Evolutionary conservation across 2,113 vertebrate species (phyloP).

Genomic region (Columba janthina): DNA sequence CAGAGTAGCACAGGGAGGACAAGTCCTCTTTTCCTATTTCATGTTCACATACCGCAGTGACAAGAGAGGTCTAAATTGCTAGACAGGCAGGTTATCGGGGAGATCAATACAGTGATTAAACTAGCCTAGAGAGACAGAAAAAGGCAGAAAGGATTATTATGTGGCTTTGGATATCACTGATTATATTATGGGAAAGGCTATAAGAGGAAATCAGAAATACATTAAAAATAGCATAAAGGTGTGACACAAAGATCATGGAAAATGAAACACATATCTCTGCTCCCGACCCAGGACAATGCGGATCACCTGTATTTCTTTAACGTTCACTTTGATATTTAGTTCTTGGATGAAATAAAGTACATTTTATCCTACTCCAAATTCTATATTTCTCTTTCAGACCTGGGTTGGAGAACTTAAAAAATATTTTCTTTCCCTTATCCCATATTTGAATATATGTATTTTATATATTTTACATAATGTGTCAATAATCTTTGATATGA

Average conservation of each 20-base stretch:
- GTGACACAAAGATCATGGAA: slow-evolving; percentile 19
- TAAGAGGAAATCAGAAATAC: slow-evolving; percentile 52
- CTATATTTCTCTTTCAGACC: background rate
- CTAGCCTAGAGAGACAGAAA: background rate
- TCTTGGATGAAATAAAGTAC: background rate
- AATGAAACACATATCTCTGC: slow-evolving; percentile 58
- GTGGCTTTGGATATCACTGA: background rate
- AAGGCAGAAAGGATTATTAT: background rate
- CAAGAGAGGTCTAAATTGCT: background rate
- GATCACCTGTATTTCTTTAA: slow-evolving; percentile 24
- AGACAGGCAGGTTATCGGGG: background rate
- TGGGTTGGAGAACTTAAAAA: background rate
- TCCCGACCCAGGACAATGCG: background rate
- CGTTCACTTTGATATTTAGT: background rate
- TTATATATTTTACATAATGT: slow-evolving; percentile 45
- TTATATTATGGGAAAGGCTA: background rate
- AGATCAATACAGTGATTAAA: background rate
- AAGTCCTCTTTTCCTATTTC: background rate
- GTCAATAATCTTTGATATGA: slow-evolving; percentile 57
- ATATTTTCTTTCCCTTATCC: background rate
- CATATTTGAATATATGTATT: slow-evolving; percentile 30
- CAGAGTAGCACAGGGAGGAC: background rate
- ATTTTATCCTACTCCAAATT: background rate
- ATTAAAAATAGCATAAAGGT: slow-evolving; percentile 38
- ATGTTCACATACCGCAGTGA: background rate